Conservation (phyloP, 2,888 invertebrate genomes). For the Megastigmus dorsalis region DNA sequence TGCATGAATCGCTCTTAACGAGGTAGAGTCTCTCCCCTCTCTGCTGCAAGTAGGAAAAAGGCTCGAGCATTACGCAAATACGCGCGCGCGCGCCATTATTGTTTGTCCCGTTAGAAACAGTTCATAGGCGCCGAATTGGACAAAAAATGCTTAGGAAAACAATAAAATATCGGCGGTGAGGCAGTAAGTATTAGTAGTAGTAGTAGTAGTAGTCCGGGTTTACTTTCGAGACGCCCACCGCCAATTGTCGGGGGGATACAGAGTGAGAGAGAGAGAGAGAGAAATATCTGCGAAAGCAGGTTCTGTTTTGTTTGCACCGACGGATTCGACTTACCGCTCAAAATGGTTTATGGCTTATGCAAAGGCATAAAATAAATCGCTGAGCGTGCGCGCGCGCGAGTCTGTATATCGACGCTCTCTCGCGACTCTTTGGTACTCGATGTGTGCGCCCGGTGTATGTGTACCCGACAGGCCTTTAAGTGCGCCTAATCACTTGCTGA, state of each 20-base stretch:
- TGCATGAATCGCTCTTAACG: slow-evolving; percentile 53
- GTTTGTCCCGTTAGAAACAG: slow-evolving; percentile 14
- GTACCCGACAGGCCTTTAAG: not conserved
- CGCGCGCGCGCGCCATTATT: slow-evolving; percentile 54
- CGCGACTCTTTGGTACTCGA: no score
- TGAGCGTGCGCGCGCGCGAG: not conserved
- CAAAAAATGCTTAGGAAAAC: slow-evolving; percentile 36
- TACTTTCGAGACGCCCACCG: slow-evolving; percentile 61
- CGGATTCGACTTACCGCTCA: slow-evolving; percentile 58
- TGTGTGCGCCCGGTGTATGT: no score
- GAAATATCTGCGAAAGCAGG: slow-evolving; percentile 44
- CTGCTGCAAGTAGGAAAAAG: slow-evolving; percentile 25
- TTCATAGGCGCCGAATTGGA: not conserved
- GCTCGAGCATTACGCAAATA: slow-evolving; percentile 51
- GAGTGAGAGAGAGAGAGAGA: slow-evolving; percentile 23
- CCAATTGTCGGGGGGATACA: slow-evolving; percentile 44
- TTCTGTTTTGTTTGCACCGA: slow-evolving; percentile 58
- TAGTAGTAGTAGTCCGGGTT: slow-evolving; percentile 49
- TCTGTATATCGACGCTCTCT: no score
- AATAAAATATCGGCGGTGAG: slow-evolving; percentile 36
- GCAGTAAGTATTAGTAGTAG: not conserved
- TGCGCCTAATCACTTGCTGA: slow-evolving; percentile 3
- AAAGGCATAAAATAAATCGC: slow-evolving; percentile 60
- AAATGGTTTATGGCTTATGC: slow-evolving; percentile 64
- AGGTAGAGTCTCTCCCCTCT: no score